These are phyloP conservation scores for Eupithecia insigniata DNA, from an alignment of 2,888 invertebrate genomes.

Conservation along the genomic window DNA sequence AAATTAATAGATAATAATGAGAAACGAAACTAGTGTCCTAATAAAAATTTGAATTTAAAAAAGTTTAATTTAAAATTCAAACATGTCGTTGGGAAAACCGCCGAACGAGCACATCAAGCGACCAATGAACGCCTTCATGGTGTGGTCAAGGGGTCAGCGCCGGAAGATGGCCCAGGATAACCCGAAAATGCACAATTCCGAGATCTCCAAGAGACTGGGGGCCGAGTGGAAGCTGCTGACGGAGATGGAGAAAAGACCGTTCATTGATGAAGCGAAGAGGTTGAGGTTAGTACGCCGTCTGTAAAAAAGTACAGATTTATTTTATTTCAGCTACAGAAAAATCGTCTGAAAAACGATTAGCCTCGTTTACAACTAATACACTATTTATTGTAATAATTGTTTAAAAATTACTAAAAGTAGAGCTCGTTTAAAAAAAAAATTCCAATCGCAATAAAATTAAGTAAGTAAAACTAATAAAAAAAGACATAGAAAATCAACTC, in stretches of 20 bases:
- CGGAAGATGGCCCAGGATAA: conserved; percentile 97
- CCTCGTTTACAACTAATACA: neutral
- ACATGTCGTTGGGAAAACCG: conserved; percentile 77
- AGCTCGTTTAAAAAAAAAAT: too few species aligned
- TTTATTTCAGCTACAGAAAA: neutral
- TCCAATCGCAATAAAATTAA: too few species aligned
- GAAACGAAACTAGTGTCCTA: conserved; percentile 27
- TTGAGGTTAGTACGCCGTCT: conserved; percentile 85
- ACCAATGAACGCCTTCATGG: conserved; percentile 98
- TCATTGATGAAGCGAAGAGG: conserved; percentile 95
- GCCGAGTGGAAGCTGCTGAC: conserved; percentile 95
- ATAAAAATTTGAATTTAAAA: conserved; percentile 32
- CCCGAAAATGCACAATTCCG: conserved; percentile 97
- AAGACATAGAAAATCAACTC: too few species aligned
- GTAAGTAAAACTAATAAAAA: too few species aligned
- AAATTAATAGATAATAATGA: conserved; percentile 31
- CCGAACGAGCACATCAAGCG: conserved; percentile 93
- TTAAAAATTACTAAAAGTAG: neutral
- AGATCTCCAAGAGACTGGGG: conserved; percentile 93
- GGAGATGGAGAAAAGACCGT: conserved; percentile 93
- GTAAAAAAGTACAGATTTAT: neutral
- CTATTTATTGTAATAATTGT: neutral
- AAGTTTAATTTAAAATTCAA: conserved; percentile 32
- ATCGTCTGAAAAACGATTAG: neutral
- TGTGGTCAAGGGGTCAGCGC: conserved; percentile 95